A percentile compares a stretch with the other conserved stretches of the same genome.
phyloP scores from a whole-genome alignment of 2,888 invertebrate genomes.

The Hylaea fasciaria region DNA sequence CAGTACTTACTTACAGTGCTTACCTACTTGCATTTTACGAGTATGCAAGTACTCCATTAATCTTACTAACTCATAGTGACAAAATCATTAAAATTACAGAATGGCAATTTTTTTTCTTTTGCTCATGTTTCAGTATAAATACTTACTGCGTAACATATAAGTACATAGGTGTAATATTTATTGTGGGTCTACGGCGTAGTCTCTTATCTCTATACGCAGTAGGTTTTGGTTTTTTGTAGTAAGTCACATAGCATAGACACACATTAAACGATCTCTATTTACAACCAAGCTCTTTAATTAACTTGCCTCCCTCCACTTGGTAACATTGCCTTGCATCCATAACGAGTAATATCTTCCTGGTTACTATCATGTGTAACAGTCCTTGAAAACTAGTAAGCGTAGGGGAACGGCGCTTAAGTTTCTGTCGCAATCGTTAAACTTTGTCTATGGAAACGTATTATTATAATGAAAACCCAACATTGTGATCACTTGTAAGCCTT shows the following conservation, averaged over 20 bases:
- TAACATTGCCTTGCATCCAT: slow-evolving; percentile 18
- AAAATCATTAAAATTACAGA: no score
- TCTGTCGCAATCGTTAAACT: slow-evolving; percentile 30
- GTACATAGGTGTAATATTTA: no score
- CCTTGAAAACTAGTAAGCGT: slow-evolving; percentile 45
- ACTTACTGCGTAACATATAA: no score
- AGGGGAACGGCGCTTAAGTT: slow-evolving; percentile 16
- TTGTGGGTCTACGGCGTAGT: no score
- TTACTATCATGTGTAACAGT: slow-evolving; percentile 48
- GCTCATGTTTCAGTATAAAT: no score
- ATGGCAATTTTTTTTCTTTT: no score
- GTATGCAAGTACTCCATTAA: no score
- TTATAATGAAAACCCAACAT: slow-evolving; percentile 4
- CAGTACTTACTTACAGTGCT: not conserved
- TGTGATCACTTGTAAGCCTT: not conserved
- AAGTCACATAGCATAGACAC: no score
- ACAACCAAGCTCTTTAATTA: not conserved
- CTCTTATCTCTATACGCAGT: no score
- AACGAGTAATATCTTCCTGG: slow-evolving; percentile 35
- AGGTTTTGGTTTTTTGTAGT: no score
- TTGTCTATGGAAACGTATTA: slow-evolving; percentile 7
- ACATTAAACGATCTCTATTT: not conserved
- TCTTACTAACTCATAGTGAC: no score
- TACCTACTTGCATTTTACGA: no score
- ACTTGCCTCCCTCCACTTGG: not conserved